Evolutionary conservation across 2,797 vertebrate genomes (phyloP).

Genomic region (Protosalanx chinensis): DNA sequence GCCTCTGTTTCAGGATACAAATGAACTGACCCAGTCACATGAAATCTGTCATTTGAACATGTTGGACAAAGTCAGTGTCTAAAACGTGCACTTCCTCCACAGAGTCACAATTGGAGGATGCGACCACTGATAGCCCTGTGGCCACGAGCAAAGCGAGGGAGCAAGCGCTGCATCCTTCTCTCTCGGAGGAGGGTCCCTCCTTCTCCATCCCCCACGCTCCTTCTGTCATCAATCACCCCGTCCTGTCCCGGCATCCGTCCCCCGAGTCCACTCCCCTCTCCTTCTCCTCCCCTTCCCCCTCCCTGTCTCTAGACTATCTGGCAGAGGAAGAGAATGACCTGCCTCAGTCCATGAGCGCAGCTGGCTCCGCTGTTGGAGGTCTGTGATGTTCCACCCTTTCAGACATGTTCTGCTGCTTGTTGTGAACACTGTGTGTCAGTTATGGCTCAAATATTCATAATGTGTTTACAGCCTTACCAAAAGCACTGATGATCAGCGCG

Average conservation of each 20-base stretch:
- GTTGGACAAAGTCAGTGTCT: neutral
- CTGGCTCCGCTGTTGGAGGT: slow-evolving; percentile 47
- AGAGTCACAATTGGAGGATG: slow-evolving; percentile 40
- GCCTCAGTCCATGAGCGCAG: slow-evolving; percentile 15
- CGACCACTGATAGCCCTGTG: slow-evolving; percentile 17
- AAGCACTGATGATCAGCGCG: slow-evolving; percentile 56
- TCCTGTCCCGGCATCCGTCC: neutral
- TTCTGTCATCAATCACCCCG: neutral
- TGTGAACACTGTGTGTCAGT: neutral
- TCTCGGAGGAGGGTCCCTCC: neutral
- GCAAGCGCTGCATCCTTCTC: slow-evolving; percentile 12
- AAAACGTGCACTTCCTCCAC: neutral
- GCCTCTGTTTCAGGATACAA: neutral
- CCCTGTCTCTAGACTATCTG: neutral
- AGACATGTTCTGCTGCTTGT: neutral
- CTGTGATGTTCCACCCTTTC: slow-evolving; percentile 9
- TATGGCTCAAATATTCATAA: neutral
- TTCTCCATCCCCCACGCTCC: neutral
- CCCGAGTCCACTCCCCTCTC: neutral
- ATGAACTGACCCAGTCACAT: too few relatives aligned
- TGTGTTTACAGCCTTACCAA: slow-evolving; percentile 49
- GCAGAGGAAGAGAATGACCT: slow-evolving; percentile 17
- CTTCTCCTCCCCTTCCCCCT: slow-evolving; percentile 25
- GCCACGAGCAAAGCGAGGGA: slow-evolving; percentile 7
- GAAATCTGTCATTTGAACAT: neutral